A percentile compares a stretch with the other conserved stretches of the same genome.
phyloP scores from a whole-genome alignment of 2,888 invertebrate species.

The Linnaemya vulpina region DNA sequence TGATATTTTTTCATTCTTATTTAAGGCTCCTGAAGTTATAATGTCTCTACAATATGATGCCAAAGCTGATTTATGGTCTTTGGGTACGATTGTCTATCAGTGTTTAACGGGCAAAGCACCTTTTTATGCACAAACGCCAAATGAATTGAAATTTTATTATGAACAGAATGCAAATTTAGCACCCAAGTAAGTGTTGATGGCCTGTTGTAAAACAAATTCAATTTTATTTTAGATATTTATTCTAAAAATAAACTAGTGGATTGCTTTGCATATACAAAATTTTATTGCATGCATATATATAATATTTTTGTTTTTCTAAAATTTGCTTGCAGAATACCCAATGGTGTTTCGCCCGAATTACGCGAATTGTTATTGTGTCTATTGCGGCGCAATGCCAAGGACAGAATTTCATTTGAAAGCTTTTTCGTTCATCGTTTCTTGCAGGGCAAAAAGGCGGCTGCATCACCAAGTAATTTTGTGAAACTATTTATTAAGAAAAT shows the following conservation, averaged over 20 bases:
- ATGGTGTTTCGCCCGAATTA: conserved; percentile 95
- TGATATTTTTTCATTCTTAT: neutral
- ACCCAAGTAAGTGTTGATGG: conserved; percentile 89
- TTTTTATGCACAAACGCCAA: conserved; percentile 98
- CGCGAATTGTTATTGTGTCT: conserved; percentile 93
- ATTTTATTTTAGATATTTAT: conserved; percentile 20
- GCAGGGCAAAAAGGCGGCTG: conserved; percentile 86
- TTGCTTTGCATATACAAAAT: conserved; percentile 18
- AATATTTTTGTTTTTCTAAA: conserved; percentile 45
- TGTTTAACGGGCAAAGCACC: conserved; percentile 99
- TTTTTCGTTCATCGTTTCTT: conserved; percentile 98
- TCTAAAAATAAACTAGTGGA: conserved; percentile 51
- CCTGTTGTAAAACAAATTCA: conserved; percentile 1
- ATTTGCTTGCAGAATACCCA: conserved; percentile 89
- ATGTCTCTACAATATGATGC: conserved; percentile 99
- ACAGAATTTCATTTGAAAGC: conserved; percentile 97
- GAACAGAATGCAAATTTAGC: conserved; percentile 96
- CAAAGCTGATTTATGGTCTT: conserved; percentile 99
- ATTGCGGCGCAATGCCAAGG: conserved; percentile 95
- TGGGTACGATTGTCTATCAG: conserved; percentile 99
- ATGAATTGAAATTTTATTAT: conserved; percentile 97
- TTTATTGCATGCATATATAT: conserved; percentile 56
- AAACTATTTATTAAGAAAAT: conserved; percentile 16
- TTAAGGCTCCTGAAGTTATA: conserved; percentile 98
- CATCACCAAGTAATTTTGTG: conserved; percentile 81